Percentiles rank a stretch among this genome's conserved stretches.
Conservation (phyloP, 2,888 invertebrate genomes). For the Selenia dentaria region DNA sequence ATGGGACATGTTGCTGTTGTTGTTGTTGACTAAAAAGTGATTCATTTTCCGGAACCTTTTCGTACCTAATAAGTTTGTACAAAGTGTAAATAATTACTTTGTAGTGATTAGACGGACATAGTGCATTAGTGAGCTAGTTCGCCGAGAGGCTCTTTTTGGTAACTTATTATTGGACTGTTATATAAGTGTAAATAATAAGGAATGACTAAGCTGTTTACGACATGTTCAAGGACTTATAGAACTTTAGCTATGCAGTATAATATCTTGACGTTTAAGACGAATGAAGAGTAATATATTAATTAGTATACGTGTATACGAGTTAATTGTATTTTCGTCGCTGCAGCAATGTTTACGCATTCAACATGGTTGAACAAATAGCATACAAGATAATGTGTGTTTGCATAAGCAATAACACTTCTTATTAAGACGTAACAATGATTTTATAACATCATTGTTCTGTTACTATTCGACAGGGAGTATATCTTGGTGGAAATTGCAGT, state of each 20-base stretch:
- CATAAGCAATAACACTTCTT: slow-evolving; percentile 5
- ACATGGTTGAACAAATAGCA: slow-evolving; percentile 14
- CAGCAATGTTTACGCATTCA: slow-evolving; percentile 6
- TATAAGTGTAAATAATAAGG: background rate
- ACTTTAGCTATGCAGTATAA: background rate
- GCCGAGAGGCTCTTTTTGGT: background rate
- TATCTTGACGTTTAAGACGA: too few species aligned
- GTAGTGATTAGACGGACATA: background rate
- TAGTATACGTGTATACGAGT: too few species aligned
- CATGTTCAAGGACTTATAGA: slow-evolving; percentile 2
- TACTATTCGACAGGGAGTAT: background rate
- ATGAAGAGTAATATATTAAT: too few species aligned
- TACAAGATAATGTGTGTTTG: slow-evolving; percentile 24
- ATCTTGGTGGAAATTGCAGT: background rate
- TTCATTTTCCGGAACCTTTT: background rate
- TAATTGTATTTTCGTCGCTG: slow-evolving; percentile 14
- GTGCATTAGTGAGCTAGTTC: background rate
- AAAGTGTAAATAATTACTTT: background rate
- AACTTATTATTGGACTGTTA: background rate
- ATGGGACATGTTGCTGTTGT: slow-evolving; percentile 18
- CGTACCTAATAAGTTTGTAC: background rate
- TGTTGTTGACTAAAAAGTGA: background rate
- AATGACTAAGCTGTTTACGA: background rate
- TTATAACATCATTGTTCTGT: slow-evolving; percentile 23
- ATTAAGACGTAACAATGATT: slow-evolving; percentile 19